Evolutionary conservation across 2,888 invertebrate genomes (phyloP).

Genomic region (Chaetogeoica ovagalla): DNA sequence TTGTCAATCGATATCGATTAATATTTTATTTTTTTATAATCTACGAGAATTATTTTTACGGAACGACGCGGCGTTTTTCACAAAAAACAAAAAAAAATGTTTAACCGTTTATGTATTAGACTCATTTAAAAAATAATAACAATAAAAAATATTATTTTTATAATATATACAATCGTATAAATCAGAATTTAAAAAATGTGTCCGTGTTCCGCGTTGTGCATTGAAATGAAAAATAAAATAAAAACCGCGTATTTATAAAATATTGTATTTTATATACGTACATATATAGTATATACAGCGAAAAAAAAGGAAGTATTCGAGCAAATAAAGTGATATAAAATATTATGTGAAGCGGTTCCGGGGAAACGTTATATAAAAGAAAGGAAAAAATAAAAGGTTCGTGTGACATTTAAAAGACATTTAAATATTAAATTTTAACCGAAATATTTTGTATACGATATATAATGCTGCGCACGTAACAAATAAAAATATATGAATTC

Average conservation of each 20-base stretch:
- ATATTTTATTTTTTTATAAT: no score
- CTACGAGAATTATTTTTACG: not conserved
- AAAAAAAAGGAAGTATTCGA: conserved; percentile 17
- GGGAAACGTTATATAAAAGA: conserved; percentile 3
- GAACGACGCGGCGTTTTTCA: not conserved
- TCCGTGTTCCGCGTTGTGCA: not conserved
- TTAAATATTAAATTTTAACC: conserved; percentile 32
- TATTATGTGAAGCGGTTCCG: conserved; percentile 24
- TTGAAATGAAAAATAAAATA: conserved; percentile 14
- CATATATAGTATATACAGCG: conserved; percentile 3
- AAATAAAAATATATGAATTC: not conserved
- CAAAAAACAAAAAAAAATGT: no score
- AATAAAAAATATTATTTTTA: not conserved
- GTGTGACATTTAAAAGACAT: conserved; percentile 32
- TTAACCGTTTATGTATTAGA: no score
- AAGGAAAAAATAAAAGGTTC: not conserved
- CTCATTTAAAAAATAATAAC: no score
- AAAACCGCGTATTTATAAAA: not conserved
- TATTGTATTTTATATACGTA: no score
- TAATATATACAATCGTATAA: not conserved
- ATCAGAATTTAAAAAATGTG: conserved; percentile 5
- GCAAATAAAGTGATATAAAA: conserved; percentile 27
- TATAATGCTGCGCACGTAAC: not conserved
- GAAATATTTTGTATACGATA: not conserved
- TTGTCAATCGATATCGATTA: no score